A percentile compares a stretch with the other conserved stretches of the same genome.
Conservation (phyloP, 2,888 invertebrate species). For the Ernsta delagoae region DNA sequence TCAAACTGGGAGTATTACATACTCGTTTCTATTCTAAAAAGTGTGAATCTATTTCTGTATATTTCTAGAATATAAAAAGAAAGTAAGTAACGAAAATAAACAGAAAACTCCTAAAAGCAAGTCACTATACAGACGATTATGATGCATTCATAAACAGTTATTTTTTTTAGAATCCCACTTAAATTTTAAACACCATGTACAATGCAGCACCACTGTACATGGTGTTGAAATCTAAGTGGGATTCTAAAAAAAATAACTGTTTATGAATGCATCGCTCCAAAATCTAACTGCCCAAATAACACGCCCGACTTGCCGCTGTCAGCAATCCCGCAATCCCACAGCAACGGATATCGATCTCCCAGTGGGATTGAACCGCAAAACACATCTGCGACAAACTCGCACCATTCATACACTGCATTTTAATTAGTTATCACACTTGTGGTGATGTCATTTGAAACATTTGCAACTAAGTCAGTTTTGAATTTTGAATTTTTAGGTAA, state of each 20-base stretch:
- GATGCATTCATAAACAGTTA: too few relatives aligned
- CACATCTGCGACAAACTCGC: conserved; percentile 17
- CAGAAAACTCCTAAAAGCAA: too few relatives aligned
- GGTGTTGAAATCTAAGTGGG: background rate
- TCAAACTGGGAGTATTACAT: too few relatives aligned
- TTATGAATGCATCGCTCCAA: background rate
- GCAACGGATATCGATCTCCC: conserved; percentile 3
- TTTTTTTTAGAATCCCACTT: too few relatives aligned
- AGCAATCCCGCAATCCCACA: background rate
- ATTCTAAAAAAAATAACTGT: too few relatives aligned
- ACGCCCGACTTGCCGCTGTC: background rate
- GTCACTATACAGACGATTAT: too few relatives aligned
- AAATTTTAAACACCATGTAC: background rate
- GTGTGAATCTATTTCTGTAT: too few relatives aligned
- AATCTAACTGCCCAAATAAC: conserved; percentile 2
- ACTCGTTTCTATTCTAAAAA: too few relatives aligned
- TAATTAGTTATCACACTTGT: background rate
- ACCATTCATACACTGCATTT: conserved; percentile 10
- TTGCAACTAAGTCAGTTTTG: background rate
- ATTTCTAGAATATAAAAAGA: too few relatives aligned
- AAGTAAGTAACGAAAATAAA: too few relatives aligned
- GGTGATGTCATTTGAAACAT: background rate
- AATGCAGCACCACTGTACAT: too few relatives aligned
- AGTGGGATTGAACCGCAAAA: conserved; percentile 18
- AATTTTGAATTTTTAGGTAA: too few relatives aligned